phyloP scores from a whole-genome alignment of 2,888 invertebrate genomes.

The Drosophila prostipennis region DNA sequence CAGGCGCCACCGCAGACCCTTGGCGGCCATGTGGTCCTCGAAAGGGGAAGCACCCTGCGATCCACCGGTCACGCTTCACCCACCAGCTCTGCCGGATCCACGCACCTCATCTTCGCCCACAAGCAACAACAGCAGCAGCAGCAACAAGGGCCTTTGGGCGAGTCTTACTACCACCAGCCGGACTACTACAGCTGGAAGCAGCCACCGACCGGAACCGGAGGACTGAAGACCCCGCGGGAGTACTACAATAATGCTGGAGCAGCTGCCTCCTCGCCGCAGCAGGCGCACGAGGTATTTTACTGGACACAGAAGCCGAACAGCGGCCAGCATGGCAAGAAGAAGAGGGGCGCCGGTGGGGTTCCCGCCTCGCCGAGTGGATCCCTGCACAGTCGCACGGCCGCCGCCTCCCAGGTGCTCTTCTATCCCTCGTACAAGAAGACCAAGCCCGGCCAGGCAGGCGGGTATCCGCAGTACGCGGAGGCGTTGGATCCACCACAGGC shows the following conservation, averaged over 20 bases:
- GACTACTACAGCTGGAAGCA: constrained; percentile 82
- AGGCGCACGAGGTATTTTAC: constrained; percentile 82
- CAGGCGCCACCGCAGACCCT: constrained; percentile 65
- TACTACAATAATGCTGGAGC: constrained; percentile 65
- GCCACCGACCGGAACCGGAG: constrained; percentile 44
- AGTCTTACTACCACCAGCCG: constrained; percentile 79
- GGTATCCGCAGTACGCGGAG: constrained; percentile 81
- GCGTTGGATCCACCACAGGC: constrained; percentile 74
- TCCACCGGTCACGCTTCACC: constrained; percentile 83
- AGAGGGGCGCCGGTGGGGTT: constrained; percentile 60
- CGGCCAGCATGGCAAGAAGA: constrained; percentile 77
- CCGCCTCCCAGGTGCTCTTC: constrained; percentile 80
- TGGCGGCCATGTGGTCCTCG: constrained; percentile 76
- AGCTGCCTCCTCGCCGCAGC: constrained; percentile 62
- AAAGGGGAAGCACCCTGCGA: constrained; percentile 73
- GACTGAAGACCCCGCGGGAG: constrained; percentile 38
- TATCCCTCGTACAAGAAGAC: constrained; percentile 83
- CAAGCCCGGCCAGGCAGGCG: constrained; percentile 55
- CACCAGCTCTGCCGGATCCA: constrained; percentile 83
- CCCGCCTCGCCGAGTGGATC: constrained; percentile 82
- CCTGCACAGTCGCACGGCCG: constrained; percentile 80
- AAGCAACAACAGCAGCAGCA: constrained; percentile 71
- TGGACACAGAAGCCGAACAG: constrained; percentile 83
- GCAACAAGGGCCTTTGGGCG: constrained; percentile 56
- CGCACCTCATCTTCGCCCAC: constrained; percentile 82